Evolutionary conservation across 2,888 invertebrate species (phyloP).

Genomic region (Scelioninae gen. 2): DNA sequence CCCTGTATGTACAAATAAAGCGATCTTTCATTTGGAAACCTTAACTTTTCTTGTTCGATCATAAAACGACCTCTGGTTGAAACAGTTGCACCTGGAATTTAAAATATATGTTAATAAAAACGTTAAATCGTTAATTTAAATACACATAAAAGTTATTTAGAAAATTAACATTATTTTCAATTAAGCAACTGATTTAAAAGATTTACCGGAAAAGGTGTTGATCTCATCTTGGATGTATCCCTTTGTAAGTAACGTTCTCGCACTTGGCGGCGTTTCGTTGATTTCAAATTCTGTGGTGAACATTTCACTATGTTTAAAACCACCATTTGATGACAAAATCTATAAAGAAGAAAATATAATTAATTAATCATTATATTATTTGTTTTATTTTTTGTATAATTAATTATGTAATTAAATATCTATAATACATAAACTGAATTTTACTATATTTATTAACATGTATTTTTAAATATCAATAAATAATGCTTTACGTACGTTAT

Average conservation of each 20-base stretch:
- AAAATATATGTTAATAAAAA: neutral
- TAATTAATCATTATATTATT: neutral
- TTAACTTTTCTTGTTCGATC: conserved; percentile 76
- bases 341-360: conserved; percentile 28
- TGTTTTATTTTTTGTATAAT: too few species aligned
- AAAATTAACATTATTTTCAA: neutral
- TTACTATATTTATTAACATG: too few species aligned
- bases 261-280: conserved; percentile 78
- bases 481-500: too few species aligned
- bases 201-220: conserved; percentile 74
- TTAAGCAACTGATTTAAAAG: neutral
- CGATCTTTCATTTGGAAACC: conserved; percentile 76
- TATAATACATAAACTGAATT: too few species aligned
- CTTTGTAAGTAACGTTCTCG: conserved; percentile 78
- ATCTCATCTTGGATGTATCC: conserved; percentile 80
- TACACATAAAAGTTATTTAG: too few species aligned
- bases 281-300: conserved; percentile 78
- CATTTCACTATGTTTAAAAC: conserved; percentile 71
- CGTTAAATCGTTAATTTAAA: too few species aligned
- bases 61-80: conserved; percentile 79
- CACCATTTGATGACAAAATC: conserved; percentile 67
- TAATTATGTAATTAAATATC: too few species aligned
- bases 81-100: conserved; percentile 77
- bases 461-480: too few species aligned
- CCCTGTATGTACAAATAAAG: conserved; percentile 78